phyloP scores from a whole-genome alignment of 1,140 invertebrate genomes.

The Caerostris darwini region DNA sequence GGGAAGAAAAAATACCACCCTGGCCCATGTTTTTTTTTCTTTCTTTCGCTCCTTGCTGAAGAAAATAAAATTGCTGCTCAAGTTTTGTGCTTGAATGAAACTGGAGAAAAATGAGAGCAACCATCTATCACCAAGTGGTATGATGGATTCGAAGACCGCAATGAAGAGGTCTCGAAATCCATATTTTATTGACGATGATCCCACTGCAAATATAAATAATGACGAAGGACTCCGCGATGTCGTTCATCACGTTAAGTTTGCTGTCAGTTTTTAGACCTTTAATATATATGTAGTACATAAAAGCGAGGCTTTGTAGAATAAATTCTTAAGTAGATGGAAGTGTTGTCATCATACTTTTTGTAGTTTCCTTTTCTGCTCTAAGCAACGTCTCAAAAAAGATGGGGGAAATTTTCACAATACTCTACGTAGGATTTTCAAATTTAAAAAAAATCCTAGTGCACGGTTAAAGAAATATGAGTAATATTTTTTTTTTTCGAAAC shows the following conservation, averaged over 20 bases:
- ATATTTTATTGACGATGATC: constrained; percentile 75
- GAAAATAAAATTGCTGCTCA: constrained; percentile 19
- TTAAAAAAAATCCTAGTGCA: no score
- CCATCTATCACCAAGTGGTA: constrained; percentile 55
- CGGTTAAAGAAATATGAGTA: no score
- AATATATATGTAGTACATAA: not conserved
- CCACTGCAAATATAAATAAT: constrained; percentile 76
- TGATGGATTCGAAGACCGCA: constrained; percentile 64
- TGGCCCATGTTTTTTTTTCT: not conserved
- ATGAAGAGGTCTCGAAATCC: constrained; percentile 76
- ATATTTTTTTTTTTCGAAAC: no score
- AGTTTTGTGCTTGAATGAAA: not conserved
- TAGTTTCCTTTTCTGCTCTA: not conserved
- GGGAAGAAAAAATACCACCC: constrained; percentile 1
- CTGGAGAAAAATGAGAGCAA: constrained; percentile 32
- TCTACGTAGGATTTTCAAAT: no score
- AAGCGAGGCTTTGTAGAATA: not conserved
- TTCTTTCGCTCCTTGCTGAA: not conserved
- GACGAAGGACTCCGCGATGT: constrained; percentile 49
- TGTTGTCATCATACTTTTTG: not conserved
- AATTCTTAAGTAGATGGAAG: not conserved
- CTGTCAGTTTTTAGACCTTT: constrained; percentile 37
- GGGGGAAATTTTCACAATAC: no score
- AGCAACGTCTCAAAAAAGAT: no score
- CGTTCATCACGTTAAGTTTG: constrained; percentile 64